phyloP scores from a whole-genome alignment of 2,113 vertebrate genomes.

The Tupaia tana region DNA sequence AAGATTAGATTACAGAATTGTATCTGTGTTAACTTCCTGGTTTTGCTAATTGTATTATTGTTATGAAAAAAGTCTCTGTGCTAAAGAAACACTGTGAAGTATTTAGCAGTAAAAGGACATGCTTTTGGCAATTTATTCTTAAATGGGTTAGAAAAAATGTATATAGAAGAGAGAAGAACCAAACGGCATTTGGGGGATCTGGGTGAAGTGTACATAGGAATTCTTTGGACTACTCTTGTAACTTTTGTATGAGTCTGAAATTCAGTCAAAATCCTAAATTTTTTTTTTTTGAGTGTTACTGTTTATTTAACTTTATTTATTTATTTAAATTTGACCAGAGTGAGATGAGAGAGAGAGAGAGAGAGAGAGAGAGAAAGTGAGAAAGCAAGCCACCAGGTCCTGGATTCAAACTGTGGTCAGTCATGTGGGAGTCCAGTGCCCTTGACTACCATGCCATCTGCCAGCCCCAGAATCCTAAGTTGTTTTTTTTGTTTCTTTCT shows the following conservation, averaged over 20 bases:
- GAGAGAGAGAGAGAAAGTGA: too few species aligned
- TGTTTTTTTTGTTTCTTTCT: too few species aligned
- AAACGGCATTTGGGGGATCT: neutral
- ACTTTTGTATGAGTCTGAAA: constrained; percentile 14
- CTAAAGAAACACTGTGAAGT: neutral
- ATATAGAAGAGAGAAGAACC: neutral
- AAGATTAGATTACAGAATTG: neutral
- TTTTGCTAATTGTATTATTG: neutral
- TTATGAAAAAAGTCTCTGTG: neutral
- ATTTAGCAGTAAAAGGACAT: neutral
- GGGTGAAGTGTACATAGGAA: neutral
- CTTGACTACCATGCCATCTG: too few species aligned
- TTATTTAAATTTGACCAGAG: too few species aligned
- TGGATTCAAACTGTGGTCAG: too few species aligned
- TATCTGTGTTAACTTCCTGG: neutral
- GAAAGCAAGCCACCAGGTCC: too few species aligned
- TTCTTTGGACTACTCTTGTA: neutral
- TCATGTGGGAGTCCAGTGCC: too few species aligned
- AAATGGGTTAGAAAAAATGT: neutral
- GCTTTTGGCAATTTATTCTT: neutral
- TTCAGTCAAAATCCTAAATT: neutral
- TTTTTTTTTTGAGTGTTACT: too few species aligned
- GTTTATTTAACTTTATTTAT: too few species aligned
- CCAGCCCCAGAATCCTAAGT: neutral
- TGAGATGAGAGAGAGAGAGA: too few species aligned